These are phyloP conservation scores for Siniperca undulata DNA, from an alignment of 2,797 vertebrate genomes.

Conservation along the genomic window DNA sequence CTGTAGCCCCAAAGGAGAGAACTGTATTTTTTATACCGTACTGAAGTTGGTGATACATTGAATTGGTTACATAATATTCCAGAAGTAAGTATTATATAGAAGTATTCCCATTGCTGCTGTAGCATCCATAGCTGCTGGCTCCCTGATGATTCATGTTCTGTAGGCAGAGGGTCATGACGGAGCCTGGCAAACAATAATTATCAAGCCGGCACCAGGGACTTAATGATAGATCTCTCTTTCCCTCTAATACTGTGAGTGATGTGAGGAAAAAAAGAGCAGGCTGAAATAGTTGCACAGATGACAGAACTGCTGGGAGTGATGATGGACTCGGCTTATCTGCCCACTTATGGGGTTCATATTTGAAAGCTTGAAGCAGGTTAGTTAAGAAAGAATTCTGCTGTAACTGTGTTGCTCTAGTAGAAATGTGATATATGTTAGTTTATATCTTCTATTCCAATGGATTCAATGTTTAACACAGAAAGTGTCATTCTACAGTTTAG, in stretches of 20 bases:
- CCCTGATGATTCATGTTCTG: slow-evolving; percentile 77
- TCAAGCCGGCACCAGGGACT: slow-evolving; percentile 57
- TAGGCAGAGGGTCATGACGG: slow-evolving; percentile 72
- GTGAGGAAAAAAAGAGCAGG: slow-evolving; percentile 8
- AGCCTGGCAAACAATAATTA: slow-evolving; percentile 75
- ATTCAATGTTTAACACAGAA: neutral
- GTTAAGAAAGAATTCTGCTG: neutral
- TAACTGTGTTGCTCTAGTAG: neutral
- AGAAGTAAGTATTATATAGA: slow-evolving; percentile 41
- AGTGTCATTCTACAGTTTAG: slow-evolving; percentile 7
- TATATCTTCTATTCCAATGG: neutral
- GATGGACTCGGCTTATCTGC: slow-evolving; percentile 18
- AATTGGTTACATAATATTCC: slow-evolving; percentile 58
- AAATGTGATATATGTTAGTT: neutral
- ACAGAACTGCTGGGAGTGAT: slow-evolving; percentile 6
- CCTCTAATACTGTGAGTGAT: slow-evolving; percentile 47
- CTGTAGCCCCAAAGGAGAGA: neutral
- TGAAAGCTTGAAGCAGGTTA: neutral
- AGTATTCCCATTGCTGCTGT: slow-evolving; percentile 38
- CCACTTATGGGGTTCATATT: slow-evolving; percentile 8
- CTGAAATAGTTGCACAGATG: slow-evolving; percentile 44
- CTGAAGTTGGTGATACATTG: slow-evolving; percentile 37
- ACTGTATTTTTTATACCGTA: slow-evolving; percentile 24
- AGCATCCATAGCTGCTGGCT: slow-evolving; percentile 58
- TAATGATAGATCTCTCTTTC: slow-evolving; percentile 64